A percentile compares a stretch with the other conserved stretches of the same genome.
phyloP scores from a whole-genome alignment of 2,113 vertebrate genomes.

The Peromyscus californicus region DNA sequence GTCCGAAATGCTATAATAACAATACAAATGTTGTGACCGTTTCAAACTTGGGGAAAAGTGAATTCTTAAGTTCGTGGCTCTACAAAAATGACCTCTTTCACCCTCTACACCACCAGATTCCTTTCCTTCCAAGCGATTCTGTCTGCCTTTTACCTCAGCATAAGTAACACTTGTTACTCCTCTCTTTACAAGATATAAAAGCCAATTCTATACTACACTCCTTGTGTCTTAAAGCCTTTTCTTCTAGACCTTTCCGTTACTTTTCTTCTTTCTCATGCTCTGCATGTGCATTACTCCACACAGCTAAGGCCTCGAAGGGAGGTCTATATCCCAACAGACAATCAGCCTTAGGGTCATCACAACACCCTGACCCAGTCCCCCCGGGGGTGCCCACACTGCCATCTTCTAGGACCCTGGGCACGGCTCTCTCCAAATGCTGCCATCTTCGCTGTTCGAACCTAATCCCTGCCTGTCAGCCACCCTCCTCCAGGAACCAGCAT shows the following conservation, averaged over 20 bases:
- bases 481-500: background rate
- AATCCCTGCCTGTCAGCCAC: background rate
- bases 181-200: background rate
- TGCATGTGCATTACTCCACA: background rate
- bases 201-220: background rate
- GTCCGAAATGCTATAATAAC: background rate
- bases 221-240: background rate
- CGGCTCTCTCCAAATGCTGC: background rate
- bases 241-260: background rate
- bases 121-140: background rate
- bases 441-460: background rate
- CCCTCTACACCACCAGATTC: background rate
- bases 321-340: background rate
- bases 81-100: background rate
- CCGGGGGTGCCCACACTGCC: background rate
- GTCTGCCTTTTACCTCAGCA: background rate
- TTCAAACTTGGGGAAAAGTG: background rate
- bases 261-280: slow-evolving; percentile 21
- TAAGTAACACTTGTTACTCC: background rate
- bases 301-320: slow-evolving; percentile 4
- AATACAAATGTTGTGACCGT: background rate
- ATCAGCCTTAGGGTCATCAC: background rate
- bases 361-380: background rate
- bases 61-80: background rate
- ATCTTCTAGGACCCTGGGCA: background rate